Conservation (phyloP, 2,113 vertebrate species). For the Sapajus apella region DNA sequence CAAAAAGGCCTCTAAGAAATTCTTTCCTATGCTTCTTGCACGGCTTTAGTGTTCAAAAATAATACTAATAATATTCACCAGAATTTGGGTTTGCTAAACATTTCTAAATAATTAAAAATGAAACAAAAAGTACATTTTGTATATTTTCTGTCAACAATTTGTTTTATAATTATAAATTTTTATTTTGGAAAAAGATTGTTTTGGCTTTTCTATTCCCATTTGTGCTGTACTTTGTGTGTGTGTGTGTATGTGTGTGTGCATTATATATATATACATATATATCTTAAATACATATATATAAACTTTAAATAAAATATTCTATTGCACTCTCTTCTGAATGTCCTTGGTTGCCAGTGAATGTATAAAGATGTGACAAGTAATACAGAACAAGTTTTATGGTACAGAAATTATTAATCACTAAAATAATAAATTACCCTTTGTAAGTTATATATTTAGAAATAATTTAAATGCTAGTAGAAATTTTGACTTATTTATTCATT, state of each 20-base stretch:
- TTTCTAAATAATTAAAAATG: conserved; percentile 1
- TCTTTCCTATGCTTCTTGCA: background rate
- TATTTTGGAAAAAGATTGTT: background rate
- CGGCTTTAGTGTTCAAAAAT: background rate
- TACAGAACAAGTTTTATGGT: background rate
- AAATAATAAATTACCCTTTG: background rate
- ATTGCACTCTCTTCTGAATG: background rate
- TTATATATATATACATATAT: too few relatives aligned
- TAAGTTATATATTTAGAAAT: conserved; percentile 7
- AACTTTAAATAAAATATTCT: background rate
- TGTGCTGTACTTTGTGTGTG: background rate
- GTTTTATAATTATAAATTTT: conserved; percentile 23
- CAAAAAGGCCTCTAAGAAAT: conserved; percentile 4
- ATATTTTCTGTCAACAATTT: conserved; percentile 23
- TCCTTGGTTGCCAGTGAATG: background rate
- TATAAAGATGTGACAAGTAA: background rate
- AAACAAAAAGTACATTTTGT: background rate
- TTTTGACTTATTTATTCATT: background rate
- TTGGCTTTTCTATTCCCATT: background rate
- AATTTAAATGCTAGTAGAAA: conserved; percentile 18
- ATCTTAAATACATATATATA: background rate
- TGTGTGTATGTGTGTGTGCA: too few relatives aligned
- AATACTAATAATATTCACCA: background rate
- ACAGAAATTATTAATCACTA: conserved; percentile 8
- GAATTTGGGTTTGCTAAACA: background rate